Evolutionary conservation across 2,888 invertebrate genomes (phyloP).

Genomic region (Cryptus armator): DNA sequence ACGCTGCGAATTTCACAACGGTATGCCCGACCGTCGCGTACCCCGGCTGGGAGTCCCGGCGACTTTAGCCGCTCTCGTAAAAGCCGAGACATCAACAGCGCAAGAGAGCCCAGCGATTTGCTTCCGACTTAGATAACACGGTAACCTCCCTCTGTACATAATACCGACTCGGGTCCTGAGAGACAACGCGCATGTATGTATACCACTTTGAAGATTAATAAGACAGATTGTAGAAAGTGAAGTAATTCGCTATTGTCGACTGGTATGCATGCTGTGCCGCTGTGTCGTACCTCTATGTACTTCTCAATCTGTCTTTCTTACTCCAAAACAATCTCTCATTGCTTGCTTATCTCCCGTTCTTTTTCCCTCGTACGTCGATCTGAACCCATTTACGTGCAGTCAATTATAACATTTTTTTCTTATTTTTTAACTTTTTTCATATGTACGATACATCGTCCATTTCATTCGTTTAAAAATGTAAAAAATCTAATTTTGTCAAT

Average conservation of each 20-base stretch:
- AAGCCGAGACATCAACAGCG: constrained; percentile 43
- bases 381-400: constrained; percentile 4
- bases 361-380: neutral
- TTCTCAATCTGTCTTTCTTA: constrained; percentile 24
- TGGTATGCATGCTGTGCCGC: constrained; percentile 28
- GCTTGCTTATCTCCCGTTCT: neutral
- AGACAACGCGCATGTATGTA: constrained; percentile 67
- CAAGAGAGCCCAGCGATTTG: constrained; percentile 71
- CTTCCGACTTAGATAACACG: constrained; percentile 81
- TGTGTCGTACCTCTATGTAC: constrained; percentile 2
- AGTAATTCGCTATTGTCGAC: constrained; percentile 77
- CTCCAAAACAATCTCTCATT: constrained; percentile 15
- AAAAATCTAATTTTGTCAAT: too few species aligned
- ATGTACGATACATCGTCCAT: too few species aligned
- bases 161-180: constrained; percentile 25
- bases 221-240: constrained; percentile 80
- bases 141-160: constrained; percentile 17
- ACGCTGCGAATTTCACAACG: constrained; percentile 66
- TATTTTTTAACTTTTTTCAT: neutral
- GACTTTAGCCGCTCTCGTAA: neutral
- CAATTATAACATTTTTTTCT: constrained; percentile 26
- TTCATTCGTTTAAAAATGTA: too few species aligned
- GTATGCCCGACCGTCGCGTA: constrained; percentile 62
- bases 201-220: constrained; percentile 80
- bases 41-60: constrained; percentile 45